phyloP scores from a whole-genome alignment of 64 coral and sea anemone genomes.

The Platygyra sinensis region DNA sequence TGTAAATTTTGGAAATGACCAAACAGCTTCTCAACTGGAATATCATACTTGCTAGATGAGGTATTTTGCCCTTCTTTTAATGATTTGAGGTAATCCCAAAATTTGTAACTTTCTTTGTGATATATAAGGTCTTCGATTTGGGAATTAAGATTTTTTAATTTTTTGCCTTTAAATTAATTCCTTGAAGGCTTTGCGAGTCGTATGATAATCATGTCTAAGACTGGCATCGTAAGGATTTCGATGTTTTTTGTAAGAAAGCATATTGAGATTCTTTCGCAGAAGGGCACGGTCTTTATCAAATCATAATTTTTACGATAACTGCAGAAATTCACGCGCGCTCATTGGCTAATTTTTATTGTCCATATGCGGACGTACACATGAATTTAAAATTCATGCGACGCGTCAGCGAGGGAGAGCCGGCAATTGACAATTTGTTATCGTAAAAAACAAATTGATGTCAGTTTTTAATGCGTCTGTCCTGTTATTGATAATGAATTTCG shows the following conservation, averaged over 20 bases:
- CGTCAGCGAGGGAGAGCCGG: no score
- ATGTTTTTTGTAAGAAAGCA: conserved; percentile 12
- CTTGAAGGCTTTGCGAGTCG: conserved; percentile 1
- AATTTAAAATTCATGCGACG: no score
- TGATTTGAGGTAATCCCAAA: conserved; percentile 6
- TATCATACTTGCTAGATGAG: neutral
- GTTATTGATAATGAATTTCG: no score
- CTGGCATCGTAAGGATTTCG: conserved; percentile 9
- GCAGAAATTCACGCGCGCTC: no score
- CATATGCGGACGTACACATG: no score
- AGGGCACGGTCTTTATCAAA: conserved; percentile 26
- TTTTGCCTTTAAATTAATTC: conserved; percentile 32
- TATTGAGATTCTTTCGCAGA: neutral
- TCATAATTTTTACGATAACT: no score
- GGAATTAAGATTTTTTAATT: neutral
- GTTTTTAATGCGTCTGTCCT: no score
- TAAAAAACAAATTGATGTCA: no score
- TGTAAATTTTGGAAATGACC: neutral
- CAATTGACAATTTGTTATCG: no score
- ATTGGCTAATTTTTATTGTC: no score
- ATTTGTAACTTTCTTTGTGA: neutral
- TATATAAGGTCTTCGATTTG: conserved; percentile 2
- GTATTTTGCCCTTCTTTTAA: neutral
- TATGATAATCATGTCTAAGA: conserved; percentile 31
- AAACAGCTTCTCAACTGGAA: neutral